Conservation (phyloP, 2,113 vertebrate genomes). For the Pagrus major region DNA sequence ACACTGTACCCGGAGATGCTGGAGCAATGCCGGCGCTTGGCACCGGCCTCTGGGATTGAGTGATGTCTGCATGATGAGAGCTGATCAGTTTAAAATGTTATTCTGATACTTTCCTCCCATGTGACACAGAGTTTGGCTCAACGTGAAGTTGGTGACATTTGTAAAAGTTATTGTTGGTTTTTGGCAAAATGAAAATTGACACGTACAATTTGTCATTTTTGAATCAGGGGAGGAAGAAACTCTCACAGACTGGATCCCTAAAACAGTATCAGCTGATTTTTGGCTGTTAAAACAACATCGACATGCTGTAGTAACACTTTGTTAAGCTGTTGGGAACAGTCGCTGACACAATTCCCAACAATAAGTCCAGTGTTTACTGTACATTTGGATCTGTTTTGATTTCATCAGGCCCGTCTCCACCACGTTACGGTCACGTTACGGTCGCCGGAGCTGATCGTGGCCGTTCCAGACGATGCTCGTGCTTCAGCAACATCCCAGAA, state of each 20-base stretch:
- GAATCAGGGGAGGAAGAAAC: neutral
- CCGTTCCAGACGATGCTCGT: too few relatives aligned
- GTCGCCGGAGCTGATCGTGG: too few relatives aligned
- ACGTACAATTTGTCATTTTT: neutral
- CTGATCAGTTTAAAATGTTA: conserved; percentile 9
- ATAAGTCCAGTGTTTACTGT: neutral
- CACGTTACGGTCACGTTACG: too few relatives aligned
- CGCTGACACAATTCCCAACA: neutral
- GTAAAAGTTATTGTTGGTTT: neutral
- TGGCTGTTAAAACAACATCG: neutral
- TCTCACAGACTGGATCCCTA: too few relatives aligned
- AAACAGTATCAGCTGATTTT: neutral
- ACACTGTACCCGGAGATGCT: neutral
- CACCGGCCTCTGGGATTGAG: neutral
- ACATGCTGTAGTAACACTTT: neutral
- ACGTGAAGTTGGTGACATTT: neutral
- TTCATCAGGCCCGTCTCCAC: neutral
- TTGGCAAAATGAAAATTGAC: neutral
- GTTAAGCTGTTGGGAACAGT: neutral
- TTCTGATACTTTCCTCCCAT: neutral
- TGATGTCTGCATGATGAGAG: neutral
- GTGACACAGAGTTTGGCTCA: neutral
- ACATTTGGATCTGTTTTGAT: neutral
- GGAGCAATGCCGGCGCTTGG: neutral
- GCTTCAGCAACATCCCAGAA: too few relatives aligned